Conservation (phyloP, 30 jellyfish, hydroid and myxozoan species). For the Cassiopea andromeda region DNA sequence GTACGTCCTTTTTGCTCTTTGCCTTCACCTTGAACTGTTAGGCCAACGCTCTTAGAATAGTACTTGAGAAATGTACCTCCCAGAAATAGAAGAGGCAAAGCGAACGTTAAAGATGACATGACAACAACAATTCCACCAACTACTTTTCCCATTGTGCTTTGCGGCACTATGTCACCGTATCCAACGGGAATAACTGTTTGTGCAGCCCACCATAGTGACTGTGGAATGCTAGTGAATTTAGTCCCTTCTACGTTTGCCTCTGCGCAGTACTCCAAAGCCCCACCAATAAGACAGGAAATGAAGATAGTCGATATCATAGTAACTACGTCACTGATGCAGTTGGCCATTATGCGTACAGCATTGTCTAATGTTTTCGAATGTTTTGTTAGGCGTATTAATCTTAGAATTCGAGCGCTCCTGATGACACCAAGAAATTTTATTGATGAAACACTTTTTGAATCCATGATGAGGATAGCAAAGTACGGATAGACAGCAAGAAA, state of each 20-base stretch:
- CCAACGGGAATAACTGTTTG: slow-evolving; percentile 85
- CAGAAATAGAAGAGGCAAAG: slow-evolving; percentile 76
- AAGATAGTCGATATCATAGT: slow-evolving; percentile 59
- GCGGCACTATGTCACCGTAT: slow-evolving; percentile 88
- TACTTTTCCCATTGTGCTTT: slow-evolving; percentile 69
- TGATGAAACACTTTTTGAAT: slow-evolving; percentile 35
- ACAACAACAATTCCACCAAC: slow-evolving; percentile 70
- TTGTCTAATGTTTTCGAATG: slow-evolving; percentile 64
- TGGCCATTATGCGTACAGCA: slow-evolving; percentile 60
- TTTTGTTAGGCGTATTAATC: slow-evolving; percentile 72
- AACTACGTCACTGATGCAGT: slow-evolving; percentile 60
- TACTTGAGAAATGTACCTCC: slow-evolving; percentile 68
- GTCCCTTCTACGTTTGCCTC: slow-evolving; percentile 55
- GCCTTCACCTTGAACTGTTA: slow-evolving; percentile 38
- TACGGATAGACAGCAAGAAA: slow-evolving; percentile 78
- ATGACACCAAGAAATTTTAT: slow-evolving; percentile 60
- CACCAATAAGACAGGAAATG: slow-evolving; percentile 63
- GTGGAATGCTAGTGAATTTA: slow-evolving; percentile 74
- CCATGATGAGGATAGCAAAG: slow-evolving; percentile 52
- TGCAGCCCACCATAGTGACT: slow-evolving; percentile 88
- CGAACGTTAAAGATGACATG: slow-evolving; percentile 74
- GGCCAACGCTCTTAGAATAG: slow-evolving; percentile 71
- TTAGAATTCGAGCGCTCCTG: slow-evolving; percentile 70
- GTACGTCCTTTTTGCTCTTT: background rate
- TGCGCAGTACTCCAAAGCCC: slow-evolving; percentile 58